A percentile compares a stretch with the other conserved stretches of the same genome.
These are phyloP conservation scores for Cheilosia vulpina DNA, from an alignment of 2,888 invertebrate genomes.

Conservation along the genomic window DNA sequence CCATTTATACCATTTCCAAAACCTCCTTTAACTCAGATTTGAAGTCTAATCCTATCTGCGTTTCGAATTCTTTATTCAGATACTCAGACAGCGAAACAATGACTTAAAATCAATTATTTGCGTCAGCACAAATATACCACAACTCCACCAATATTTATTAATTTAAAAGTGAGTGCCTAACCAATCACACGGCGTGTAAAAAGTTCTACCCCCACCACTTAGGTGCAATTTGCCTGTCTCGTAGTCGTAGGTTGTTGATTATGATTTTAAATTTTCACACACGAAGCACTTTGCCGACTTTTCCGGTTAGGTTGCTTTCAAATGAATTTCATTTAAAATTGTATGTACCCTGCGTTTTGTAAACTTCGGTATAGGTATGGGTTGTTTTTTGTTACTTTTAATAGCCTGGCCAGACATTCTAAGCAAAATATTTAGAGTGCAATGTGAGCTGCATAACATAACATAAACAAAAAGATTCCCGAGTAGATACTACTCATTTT, in stretches of 20 bases:
- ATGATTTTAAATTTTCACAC: conserved; percentile 30
- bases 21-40: too few relatives aligned
- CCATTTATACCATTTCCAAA: too few relatives aligned
- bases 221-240: conserved; percentile 7
- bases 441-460: conserved; percentile 33
- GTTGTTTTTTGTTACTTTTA: background rate
- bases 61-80: too few relatives aligned
- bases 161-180: background rate
- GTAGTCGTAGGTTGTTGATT: conserved; percentile 25
- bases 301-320: conserved; percentile 3
- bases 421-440: conserved; percentile 8
- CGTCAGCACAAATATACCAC: background rate
- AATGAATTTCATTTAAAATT: conserved; percentile 33
- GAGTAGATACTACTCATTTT: background rate
- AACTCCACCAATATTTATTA: background rate
- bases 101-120: too few relatives aligned
- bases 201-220: background rate
- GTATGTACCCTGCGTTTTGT: background rate
- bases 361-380: background rate
- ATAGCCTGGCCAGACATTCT: background rate
- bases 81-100: too few relatives aligned
- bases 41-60: too few relatives aligned
- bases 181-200: background rate
- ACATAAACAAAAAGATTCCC: background rate
- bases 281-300: conserved; percentile 28